Percentiles rank a stretch among this genome's conserved stretches.
phyloP scores from a whole-genome alignment of 1,140 invertebrate species.

The Drosophila sp. region DNA sequence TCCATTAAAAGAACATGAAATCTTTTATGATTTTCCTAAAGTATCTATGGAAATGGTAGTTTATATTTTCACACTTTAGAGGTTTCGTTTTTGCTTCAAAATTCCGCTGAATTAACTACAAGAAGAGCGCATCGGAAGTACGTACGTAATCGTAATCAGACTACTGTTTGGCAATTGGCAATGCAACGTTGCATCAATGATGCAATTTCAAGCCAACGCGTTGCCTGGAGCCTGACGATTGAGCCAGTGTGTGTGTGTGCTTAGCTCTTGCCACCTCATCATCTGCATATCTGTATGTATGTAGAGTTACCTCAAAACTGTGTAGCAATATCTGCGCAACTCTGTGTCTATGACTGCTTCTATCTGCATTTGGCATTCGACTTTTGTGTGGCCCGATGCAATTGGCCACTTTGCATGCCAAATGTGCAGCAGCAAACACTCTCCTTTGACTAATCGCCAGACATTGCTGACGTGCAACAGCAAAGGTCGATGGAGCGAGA shows the following conservation, averaged over 20 bases:
- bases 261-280: slow-evolving; percentile 19
- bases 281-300: background rate
- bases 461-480: slow-evolving; percentile 9
- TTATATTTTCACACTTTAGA: background rate
- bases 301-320: slow-evolving; percentile 9
- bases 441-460: slow-evolving; percentile 20
- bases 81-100: background rate
- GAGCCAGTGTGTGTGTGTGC: slow-evolving; percentile 1
- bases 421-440: slow-evolving; percentile 6
- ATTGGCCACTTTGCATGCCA: slow-evolving; percentile 18
- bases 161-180: slow-evolving; percentile 10
- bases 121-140: no score
- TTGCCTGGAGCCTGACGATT: slow-evolving; percentile 27
- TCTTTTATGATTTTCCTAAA: no score
- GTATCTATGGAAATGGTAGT: no score
- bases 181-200: slow-evolving; percentile 20
- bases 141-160: slow-evolving; percentile 1
- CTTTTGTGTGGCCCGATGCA: slow-evolving; percentile 16
- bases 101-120: background rate
- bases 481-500: background rate
- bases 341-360: background rate
- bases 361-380: slow-evolving; percentile 19
- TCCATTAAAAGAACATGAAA: no score
- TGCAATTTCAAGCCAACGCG: slow-evolving; percentile 7
- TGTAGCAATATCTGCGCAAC: background rate